Evolutionary conservation across 1,140 invertebrate species (phyloP), one percentile per base, ranked within the genome.

Genomic region (Drosophila setifemur): DNA sequence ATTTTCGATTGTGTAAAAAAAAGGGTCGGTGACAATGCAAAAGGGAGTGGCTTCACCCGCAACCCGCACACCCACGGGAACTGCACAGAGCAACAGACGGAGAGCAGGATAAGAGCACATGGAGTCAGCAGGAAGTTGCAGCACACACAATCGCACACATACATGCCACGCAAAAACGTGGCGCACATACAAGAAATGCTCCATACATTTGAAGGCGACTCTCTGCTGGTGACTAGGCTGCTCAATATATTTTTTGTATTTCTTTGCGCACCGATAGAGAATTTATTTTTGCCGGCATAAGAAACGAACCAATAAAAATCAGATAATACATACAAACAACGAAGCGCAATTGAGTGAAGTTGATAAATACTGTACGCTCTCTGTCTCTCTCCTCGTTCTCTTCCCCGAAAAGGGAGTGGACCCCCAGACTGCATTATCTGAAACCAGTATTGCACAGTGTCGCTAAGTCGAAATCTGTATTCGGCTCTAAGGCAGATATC

Each of bases 101-200:
- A 48, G 50, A 68, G 49, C 57, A 78, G 73, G 76, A 70, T 52
- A 58, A 66, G 75, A 57, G 54, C 60, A 76, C 47, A 81, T 64
- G 71, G 47, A 85, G 70, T 44, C 81, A 75, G 68, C 74, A 85
- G 79, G 79, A 85, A 85, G 79, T 85, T 63, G 49, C 74, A 85
- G n/a, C 67, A 39, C 74, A 64, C 53, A 58, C 29, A 63, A n/a
- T n/a, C n/a, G n/a, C 11, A 57, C 9, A 11, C 3, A 18, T n/a
- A 54, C 9, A 48, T n/a, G 37, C 12, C 45, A 33, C 44, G 18
- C 9, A 50, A 58, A 78, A 79, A 85, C 81, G 81, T 86, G 81
- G 81, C 81, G 61, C 35, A 82, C 72, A 81, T 85, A 79, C 26
- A 61, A 63, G 40, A 67, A 82, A 68, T 69, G 45, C 43, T 70